Percentiles rank a stretch among this genome's conserved stretches.
Evolutionary conservation across 2,113 vertebrate genomes (phyloP).

Genomic region (Benitochromis conjunctus): DNA sequence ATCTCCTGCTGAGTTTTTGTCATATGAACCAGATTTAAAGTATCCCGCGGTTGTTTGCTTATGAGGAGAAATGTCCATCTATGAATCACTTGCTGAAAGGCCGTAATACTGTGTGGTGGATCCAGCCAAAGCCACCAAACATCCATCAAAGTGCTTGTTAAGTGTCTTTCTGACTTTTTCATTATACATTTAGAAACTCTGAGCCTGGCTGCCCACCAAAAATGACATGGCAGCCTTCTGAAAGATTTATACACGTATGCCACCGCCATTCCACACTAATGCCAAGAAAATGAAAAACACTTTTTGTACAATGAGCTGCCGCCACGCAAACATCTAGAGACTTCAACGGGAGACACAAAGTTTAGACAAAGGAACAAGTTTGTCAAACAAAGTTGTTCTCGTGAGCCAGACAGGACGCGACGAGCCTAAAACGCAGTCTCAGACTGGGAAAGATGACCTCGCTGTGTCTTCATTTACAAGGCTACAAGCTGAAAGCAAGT

Average conservation of each 20-base stretch:
- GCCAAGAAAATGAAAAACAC: constrained; percentile 32
- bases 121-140: constrained; percentile 50
- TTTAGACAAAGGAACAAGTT: neutral
- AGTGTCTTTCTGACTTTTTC: constrained; percentile 59
- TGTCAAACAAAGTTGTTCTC: neutral
- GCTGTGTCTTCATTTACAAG: neutral
- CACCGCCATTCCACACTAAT: neutral
- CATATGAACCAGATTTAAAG: constrained; percentile 35
- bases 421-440: neutral
- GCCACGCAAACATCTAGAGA: neutral
- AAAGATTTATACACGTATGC: constrained; percentile 42
- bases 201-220: constrained; percentile 34
- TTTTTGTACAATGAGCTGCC: neutral
- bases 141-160: constrained; percentile 66
- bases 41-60: constrained; percentile 37
- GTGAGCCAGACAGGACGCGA: neutral
- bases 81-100: constrained; percentile 61
- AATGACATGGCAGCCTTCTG: constrained; percentile 43
- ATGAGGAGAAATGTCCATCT: constrained; percentile 31
- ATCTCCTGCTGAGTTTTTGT: constrained; percentile 16
- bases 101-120: constrained; percentile 44
- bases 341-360: neutral
- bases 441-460: neutral
- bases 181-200: constrained; percentile 46
- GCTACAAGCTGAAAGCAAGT: neutral